Percentiles rank a stretch among this genome's conserved stretches.
These are phyloP conservation scores for Clupea harengus DNA, from an alignment of 2,113 vertebrate species.

Conservation along the genomic window DNA sequence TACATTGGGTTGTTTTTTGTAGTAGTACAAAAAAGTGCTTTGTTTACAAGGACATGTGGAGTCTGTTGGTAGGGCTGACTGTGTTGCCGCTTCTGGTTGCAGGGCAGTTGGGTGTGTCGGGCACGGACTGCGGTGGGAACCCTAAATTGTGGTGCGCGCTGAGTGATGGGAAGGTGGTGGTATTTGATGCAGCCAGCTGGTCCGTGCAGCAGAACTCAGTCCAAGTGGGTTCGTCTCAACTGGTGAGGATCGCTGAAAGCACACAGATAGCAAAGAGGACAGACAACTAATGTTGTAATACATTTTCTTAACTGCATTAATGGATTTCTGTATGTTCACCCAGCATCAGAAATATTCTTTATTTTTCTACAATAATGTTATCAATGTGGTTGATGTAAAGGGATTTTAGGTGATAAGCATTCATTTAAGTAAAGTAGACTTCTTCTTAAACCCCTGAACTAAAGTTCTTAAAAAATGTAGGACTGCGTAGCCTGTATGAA, in stretches of 20 bases:
- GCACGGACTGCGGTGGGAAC: constrained; percentile 66
- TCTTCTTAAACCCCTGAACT: too few relatives aligned
- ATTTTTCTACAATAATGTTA: too few relatives aligned
- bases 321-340: too few relatives aligned
- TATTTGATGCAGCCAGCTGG: constrained; percentile 93
- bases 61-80: neutral
- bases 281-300: neutral
- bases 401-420: too few relatives aligned
- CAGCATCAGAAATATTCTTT: too few relatives aligned
- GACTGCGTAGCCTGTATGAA: too few relatives aligned
- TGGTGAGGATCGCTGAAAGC: constrained; percentile 70
- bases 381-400: too few relatives aligned
- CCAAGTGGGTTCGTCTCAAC: constrained; percentile 77
- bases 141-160: constrained; percentile 85
- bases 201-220: constrained; percentile 83
- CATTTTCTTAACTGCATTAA: neutral
- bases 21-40: neutral
- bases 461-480: too few relatives aligned
- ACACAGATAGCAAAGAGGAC: neutral
- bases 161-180: constrained; percentile 82
- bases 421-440: too few relatives aligned
- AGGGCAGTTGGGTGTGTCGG: constrained; percentile 85
- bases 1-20: neutral
- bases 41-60: neutral
- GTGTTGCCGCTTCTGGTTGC: constrained; percentile 30